Conservation (phyloP, 2,113 vertebrate species). For the Paradoxurus hermaphroditus region DNA sequence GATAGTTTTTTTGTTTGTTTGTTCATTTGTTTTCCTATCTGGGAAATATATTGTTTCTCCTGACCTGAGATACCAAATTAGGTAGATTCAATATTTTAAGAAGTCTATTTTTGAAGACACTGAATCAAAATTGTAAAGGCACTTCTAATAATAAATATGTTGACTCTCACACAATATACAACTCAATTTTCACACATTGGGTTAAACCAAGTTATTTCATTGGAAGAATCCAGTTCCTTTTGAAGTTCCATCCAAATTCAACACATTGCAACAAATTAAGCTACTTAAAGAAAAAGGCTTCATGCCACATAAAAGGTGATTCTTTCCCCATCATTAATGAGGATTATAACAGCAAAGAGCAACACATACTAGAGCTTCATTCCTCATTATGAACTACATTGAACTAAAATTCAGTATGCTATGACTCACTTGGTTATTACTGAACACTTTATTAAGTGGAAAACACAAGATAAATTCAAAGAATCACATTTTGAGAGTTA, state of each 20-base stretch:
- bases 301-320: constrained; percentile 18
- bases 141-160: constrained; percentile 32
- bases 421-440: constrained; percentile 29
- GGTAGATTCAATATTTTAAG: background rate
- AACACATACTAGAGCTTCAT: constrained; percentile 4
- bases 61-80: background rate
- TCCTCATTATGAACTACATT: background rate
- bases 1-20: background rate
- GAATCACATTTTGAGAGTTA: background rate
- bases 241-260: constrained; percentile 30
- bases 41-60: background rate
- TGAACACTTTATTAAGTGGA: constrained; percentile 20
- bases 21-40: background rate
- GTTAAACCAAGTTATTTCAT: constrained; percentile 38
- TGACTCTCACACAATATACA: constrained; percentile 12
- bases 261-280: constrained; percentile 31
- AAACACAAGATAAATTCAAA: constrained; percentile 28
- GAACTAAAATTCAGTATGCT: constrained; percentile 49
- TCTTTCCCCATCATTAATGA: background rate
- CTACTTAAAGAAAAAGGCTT: background rate
- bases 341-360: background rate
- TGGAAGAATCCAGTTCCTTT: constrained; percentile 40
- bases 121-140: constrained; percentile 1
- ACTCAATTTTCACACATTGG: constrained; percentile 15
- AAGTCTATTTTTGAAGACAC: background rate